These are phyloP conservation scores for Rhabdophis nuchalis DNA, from an alignment of 2,797 vertebrate genomes.

Conservation along the genomic window DNA sequence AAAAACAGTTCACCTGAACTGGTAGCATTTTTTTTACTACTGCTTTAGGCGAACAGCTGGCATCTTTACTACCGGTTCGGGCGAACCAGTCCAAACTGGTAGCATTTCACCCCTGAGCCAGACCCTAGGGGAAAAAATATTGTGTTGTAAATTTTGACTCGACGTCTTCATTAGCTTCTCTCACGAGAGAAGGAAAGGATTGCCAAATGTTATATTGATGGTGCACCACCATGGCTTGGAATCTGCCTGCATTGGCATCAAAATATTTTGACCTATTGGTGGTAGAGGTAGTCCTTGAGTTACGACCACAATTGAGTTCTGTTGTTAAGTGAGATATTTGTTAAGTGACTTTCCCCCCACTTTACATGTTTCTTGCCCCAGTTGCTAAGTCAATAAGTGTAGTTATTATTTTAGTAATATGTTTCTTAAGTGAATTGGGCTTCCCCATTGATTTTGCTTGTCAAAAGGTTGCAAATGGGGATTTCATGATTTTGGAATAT, in stretches of 20 bases:
- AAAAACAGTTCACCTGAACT: no score
- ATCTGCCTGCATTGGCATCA: not conserved
- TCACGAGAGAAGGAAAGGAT: not conserved
- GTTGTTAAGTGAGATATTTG: not conserved
- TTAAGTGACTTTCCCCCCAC: not conserved
- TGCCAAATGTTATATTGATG: not conserved
- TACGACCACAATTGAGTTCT: not conserved
- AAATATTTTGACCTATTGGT: not conserved
- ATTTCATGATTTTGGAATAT: no score
- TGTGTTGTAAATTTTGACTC: not conserved
- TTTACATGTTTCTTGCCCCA: not conserved
- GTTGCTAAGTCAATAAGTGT: not conserved
- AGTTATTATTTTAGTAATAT: not conserved
- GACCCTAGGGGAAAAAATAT: not conserved
- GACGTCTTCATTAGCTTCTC: not conserved
- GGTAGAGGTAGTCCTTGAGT: not conserved
- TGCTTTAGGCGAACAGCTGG: no score
- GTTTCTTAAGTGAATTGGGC: not conserved
- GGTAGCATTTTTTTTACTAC: no score
- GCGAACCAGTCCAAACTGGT: no score
- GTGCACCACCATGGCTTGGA: not conserved
- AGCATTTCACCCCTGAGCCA: not conserved
- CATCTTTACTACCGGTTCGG: no score
- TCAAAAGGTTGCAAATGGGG: not conserved
- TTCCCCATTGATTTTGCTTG: not conserved